phyloP scores from a whole-genome alignment of 2,888 invertebrate genomes.

The Steinernema carpocapsae region DNA sequence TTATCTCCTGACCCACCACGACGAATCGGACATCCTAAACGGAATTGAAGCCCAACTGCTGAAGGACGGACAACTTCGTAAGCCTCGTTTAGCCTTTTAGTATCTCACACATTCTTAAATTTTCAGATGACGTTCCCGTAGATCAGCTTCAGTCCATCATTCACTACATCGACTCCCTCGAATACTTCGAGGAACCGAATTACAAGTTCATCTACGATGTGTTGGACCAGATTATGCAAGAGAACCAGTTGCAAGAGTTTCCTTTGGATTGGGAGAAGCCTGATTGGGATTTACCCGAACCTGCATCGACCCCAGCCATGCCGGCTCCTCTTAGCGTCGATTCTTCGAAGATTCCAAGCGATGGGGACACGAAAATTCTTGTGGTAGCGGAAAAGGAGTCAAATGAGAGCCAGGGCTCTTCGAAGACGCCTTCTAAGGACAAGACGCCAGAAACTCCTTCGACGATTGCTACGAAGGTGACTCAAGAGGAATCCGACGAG shows the following conservation, averaged over 20 bases:
- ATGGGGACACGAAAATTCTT: too few species aligned
- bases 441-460: too few species aligned
- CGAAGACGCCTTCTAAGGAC: too few species aligned
- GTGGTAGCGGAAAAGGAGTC: too few species aligned
- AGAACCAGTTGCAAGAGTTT: not conserved
- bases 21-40: not conserved
- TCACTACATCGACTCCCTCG: not conserved
- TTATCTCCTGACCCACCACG: not conserved
- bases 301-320: too few species aligned
- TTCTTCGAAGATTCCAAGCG: too few species aligned
- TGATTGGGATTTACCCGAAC: not conserved
- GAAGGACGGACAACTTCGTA: not conserved
- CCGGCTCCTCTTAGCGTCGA: too few species aligned
- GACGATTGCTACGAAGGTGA: too few species aligned
- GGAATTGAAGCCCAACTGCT: not conserved
- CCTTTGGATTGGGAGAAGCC: not conserved
- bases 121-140: not conserved
- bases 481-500: too few species aligned
- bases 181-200: not conserved
- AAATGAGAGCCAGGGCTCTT: too few species aligned
- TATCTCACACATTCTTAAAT: not conserved
- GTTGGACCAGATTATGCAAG: not conserved
- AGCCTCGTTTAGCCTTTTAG: not conserved
- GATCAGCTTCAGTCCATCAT: not conserved
- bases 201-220: not conserved